A percentile compares a stretch with the other conserved stretches of the same genome.
Conservation (phyloP, 2,888 invertebrate species). For the Buathra laborator region DNA sequence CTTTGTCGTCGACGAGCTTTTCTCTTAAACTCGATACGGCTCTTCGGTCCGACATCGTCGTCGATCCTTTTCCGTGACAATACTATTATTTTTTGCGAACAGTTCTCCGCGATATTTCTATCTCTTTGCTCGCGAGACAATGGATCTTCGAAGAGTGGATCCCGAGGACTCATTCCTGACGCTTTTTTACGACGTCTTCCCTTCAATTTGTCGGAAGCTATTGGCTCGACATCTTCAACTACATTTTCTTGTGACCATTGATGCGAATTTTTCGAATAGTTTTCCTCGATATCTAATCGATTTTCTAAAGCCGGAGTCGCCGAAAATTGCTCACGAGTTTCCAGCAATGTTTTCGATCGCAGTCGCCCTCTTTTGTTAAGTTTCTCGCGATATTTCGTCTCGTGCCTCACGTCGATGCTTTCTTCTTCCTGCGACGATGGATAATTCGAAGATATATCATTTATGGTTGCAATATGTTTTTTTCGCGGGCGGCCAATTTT, state of each 20-base stretch:
- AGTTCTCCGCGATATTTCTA: not conserved
- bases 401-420: not conserved
- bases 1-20: not conserved
- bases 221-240: not conserved
- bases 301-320: no score
- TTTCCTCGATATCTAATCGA: not conserved
- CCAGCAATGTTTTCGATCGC: not conserved
- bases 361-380: slow-evolving; percentile 4
- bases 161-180: not conserved
- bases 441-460: not conserved
- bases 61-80: not conserved
- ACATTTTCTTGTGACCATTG: not conserved
- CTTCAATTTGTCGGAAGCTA: not conserved
- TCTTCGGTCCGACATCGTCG: not conserved
- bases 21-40: not conserved
- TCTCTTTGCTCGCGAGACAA: not conserved
- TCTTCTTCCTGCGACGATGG: slow-evolving; percentile 6
- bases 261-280: not conserved
- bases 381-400: not conserved
- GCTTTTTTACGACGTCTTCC: not conserved
- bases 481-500: no score
- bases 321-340: no score
- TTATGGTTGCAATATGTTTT: not conserved
- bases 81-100: not conserved
- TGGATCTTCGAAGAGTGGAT: not conserved